Evolutionary conservation across 2,888 invertebrate species (phyloP).

Genomic region (Hemistola chrysoprasaria): DNA sequence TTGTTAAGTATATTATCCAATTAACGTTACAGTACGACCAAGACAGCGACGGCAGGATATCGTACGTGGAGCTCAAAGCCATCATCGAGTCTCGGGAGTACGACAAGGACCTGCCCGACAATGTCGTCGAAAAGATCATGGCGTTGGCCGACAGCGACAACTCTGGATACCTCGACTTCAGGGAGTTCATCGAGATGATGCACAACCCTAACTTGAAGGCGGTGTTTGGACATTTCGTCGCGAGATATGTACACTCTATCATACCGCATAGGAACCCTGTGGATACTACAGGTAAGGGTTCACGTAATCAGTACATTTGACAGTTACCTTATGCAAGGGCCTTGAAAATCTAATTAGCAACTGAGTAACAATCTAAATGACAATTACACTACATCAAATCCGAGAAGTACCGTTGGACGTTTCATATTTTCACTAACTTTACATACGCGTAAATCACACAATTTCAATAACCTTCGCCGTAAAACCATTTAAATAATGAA

Average conservation of each 20-base stretch:
- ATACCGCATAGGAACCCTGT: conserved; percentile 79
- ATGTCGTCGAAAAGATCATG: conserved; percentile 86
- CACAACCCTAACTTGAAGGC: conserved; percentile 82
- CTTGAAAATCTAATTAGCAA: no score
- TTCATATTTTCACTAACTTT: no score
- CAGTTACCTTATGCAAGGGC: no score
- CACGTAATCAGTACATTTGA: no score
- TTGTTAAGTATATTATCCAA: no score
- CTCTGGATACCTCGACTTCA: conserved; percentile 86
- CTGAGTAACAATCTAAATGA: no score
- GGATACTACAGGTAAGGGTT: conserved; percentile 68
- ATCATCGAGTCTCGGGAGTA: conserved; percentile 83
- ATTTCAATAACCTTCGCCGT: no score
- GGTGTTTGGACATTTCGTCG: conserved; percentile 85
- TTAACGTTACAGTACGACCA: conserved; percentile 86
- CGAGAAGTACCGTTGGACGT: no score
- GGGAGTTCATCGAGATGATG: conserved; percentile 88
- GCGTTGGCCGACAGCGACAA: conserved; percentile 83
- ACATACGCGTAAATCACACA: no score
- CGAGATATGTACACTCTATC: conserved; percentile 82
- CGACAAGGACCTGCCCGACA: conserved; percentile 86
- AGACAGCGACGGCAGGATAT: conserved; percentile 87
- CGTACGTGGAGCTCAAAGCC: conserved; percentile 84
- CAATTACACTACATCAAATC: no score
- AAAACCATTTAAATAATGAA: no score